These are phyloP conservation scores for Xanthorhoe designata DNA, from an alignment of 2,888 invertebrate genomes.

Conservation along the genomic window DNA sequence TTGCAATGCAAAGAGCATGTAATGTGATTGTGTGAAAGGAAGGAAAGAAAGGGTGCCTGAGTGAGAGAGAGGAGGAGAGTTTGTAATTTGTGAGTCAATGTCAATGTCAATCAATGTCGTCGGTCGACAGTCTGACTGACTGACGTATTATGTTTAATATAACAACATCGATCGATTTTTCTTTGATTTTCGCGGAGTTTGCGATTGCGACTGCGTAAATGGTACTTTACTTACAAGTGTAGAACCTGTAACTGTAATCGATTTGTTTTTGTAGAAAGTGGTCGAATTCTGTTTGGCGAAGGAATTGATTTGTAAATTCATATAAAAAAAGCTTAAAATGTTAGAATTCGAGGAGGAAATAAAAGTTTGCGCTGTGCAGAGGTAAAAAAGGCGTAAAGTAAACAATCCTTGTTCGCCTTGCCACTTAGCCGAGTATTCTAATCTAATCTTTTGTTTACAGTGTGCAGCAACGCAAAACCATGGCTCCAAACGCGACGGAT, in stretches of 20 bases:
- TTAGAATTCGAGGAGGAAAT: conserved; percentile 54
- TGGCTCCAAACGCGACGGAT: conserved; percentile 78
- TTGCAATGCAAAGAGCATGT: too few relatives aligned
- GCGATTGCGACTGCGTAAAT: too few relatives aligned
- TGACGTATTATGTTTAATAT: too few relatives aligned
- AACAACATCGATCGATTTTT: too few relatives aligned
- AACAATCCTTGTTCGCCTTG: conserved; percentile 21
- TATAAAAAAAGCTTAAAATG: background rate
- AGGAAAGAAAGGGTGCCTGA: too few relatives aligned
- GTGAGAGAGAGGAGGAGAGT: too few relatives aligned
- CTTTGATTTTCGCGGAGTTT: background rate
- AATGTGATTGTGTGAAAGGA: too few relatives aligned
- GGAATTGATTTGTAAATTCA: background rate
- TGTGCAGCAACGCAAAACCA: conserved; percentile 50
- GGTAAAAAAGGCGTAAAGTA: conserved; percentile 46
- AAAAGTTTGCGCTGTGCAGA: conserved; percentile 43
- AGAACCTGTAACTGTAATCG: too few relatives aligned
- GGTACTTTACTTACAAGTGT: too few relatives aligned
- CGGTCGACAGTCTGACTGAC: too few relatives aligned
- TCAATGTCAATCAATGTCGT: too few relatives aligned
- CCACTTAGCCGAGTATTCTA: conserved; percentile 6
- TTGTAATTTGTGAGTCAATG: too few relatives aligned
- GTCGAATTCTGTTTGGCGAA: background rate
- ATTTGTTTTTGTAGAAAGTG: background rate
- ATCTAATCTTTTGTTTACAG: conserved; percentile 47